A percentile compares a stretch with the other conserved stretches of the same genome.
Conservation (phyloP, 2,797 vertebrate species). For the Eremophila alpestris region DNA sequence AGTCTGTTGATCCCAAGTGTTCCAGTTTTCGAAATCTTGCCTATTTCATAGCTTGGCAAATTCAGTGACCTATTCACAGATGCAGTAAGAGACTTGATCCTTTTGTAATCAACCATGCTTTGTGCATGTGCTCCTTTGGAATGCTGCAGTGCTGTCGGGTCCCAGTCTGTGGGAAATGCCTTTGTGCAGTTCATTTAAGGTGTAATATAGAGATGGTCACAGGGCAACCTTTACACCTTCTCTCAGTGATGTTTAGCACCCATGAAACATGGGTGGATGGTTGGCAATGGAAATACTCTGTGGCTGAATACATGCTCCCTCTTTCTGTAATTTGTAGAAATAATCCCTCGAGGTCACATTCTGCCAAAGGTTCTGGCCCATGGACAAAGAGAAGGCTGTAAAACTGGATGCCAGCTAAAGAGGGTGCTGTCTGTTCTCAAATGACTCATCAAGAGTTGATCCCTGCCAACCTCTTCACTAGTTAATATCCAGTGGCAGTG, state of each 20-base stretch:
- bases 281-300: background rate
- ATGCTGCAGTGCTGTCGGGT: background rate
- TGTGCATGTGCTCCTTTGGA: background rate
- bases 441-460: background rate
- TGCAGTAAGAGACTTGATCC: background rate
- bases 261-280: background rate
- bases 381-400: constrained; percentile 12
- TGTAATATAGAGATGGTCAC: background rate
- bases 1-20: background rate
- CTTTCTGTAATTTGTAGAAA: background rate
- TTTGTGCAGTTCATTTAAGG: background rate
- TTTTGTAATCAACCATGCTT: background rate
- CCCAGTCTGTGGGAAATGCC: background rate
- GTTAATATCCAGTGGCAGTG: background rate
- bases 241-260: background rate
- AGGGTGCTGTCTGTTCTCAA: constrained; percentile 7
- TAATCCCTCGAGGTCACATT: background rate
- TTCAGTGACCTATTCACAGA: background rate
- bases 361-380: background rate
- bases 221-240: background rate
- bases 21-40: background rate
- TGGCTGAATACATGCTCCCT: background rate
- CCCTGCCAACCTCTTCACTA: background rate
- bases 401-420: background rate
- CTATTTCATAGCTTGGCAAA: background rate